phyloP scores from a whole-genome alignment of 2,888 invertebrate genomes.

The Pimpla rufipes region DNA sequence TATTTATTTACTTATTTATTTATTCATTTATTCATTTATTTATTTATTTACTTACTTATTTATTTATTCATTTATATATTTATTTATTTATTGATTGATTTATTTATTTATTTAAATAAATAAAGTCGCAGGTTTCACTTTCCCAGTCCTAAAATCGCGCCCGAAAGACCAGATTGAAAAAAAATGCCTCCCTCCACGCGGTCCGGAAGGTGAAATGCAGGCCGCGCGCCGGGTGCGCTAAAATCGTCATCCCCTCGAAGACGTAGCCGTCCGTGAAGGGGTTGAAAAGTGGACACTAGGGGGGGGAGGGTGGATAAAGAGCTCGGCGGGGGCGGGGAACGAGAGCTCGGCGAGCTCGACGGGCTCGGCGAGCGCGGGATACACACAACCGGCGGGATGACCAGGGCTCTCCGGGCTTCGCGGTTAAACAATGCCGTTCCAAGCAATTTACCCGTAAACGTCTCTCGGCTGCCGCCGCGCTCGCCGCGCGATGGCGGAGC shows the following conservation, averaged over 20 bases:
- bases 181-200: too few relatives aligned
- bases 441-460: slow-evolving; percentile 83
- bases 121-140: too few relatives aligned
- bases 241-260: slow-evolving; percentile 57
- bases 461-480: slow-evolving; percentile 69
- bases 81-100: too few relatives aligned
- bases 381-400: slow-evolving; percentile 81
- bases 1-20: too few relatives aligned
- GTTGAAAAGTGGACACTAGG: slow-evolving; percentile 72
- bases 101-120: too few relatives aligned
- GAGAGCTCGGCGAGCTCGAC: slow-evolving; percentile 43
- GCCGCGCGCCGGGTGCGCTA: neutral
- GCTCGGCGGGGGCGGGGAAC: slow-evolving; percentile 30
- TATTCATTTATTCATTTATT: too few relatives aligned
- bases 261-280: slow-evolving; percentile 75
- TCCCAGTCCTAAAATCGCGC: too few relatives aligned
- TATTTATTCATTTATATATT: too few relatives aligned
- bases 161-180: too few relatives aligned
- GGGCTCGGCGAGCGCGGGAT: slow-evolving; percentile 69
- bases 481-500: slow-evolving; percentile 67
- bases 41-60: too few relatives aligned
- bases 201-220: slow-evolving; percentile 12
- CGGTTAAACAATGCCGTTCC: slow-evolving; percentile 84
- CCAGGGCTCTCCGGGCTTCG: slow-evolving; percentile 77
- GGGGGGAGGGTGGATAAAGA: slow-evolving; percentile 18